Evolutionary conservation across 2,113 vertebrate species (phyloP).

Genomic region (Salvator merianae): DNA sequence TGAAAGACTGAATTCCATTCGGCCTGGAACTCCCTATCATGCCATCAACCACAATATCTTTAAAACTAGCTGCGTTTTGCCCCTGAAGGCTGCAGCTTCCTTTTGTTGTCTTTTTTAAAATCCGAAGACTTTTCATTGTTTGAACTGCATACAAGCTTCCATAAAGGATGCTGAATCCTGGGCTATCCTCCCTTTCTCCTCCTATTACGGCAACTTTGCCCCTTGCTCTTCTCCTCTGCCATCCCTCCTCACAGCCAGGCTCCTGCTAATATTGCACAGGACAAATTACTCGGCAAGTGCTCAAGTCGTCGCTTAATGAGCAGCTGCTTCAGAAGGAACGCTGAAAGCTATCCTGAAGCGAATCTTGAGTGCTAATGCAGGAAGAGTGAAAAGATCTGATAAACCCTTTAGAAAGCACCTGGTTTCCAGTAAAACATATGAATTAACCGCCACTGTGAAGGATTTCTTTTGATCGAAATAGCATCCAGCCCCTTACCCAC

Average conservation of each 20-base stretch:
- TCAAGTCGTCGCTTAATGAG: background rate
- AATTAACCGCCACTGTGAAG: constrained; percentile 57
- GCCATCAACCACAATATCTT: too few species aligned
- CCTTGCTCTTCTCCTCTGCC: background rate
- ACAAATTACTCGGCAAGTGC: background rate
- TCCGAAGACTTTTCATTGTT: background rate
- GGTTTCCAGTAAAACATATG: constrained; percentile 61
- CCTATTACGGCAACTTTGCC: background rate
- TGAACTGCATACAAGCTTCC: background rate
- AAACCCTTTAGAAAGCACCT: constrained; percentile 58
- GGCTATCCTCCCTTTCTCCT: background rate
- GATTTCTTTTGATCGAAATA: constrained; percentile 60
- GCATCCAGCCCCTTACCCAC: constrained; percentile 56
- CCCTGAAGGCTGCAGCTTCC: background rate
- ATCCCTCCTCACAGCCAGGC: accelerated
- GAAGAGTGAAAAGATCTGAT: constrained; percentile 60
- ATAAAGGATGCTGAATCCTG: background rate
- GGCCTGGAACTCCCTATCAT: background rate
- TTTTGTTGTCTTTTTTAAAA: background rate
- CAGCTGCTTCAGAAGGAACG: background rate
- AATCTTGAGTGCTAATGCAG: constrained; percentile 53
- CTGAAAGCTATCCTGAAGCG: constrained; percentile 34
- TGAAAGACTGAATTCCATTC: background rate
- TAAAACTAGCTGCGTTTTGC: background rate
- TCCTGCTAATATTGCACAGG: background rate